A percentile compares a stretch with the other conserved stretches of the same genome.
phyloP scores from a whole-genome alignment of 2,888 invertebrate species.

The Catocala sponsa region DNA sequence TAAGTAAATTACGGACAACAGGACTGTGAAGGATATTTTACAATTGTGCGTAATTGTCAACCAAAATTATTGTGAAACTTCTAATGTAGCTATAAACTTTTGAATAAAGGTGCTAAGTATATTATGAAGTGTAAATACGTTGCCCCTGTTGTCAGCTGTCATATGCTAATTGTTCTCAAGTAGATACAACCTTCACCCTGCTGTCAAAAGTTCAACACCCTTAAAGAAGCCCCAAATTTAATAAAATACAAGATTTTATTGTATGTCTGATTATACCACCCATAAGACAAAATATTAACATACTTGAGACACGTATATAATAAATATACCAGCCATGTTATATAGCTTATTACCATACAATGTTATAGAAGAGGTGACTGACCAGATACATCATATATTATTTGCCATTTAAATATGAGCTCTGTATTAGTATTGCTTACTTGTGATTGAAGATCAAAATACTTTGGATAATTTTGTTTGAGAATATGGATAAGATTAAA shows the following conservation, averaged over 20 bases:
- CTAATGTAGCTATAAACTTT: too few relatives aligned
- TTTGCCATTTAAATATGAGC: slow-evolving; percentile 10
- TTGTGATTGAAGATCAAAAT: background rate
- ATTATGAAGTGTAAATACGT: too few relatives aligned
- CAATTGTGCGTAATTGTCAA: too few relatives aligned
- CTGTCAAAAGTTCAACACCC: background rate
- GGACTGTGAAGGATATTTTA: too few relatives aligned
- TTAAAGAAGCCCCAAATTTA: background rate
- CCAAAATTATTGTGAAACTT: too few relatives aligned
- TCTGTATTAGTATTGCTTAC: background rate
- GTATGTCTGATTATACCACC: background rate
- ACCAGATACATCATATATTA: slow-evolving; percentile 21
- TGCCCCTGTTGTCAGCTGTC: too few relatives aligned
- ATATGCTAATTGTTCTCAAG: too few relatives aligned
- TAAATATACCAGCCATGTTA: slow-evolving; percentile 24
- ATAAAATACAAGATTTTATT: slow-evolving; percentile 2
- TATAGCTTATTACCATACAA: slow-evolving; percentile 43
- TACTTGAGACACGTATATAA: slow-evolving; percentile 25
- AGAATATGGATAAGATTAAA: background rate
- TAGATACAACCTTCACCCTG: too few relatives aligned
- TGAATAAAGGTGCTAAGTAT: too few relatives aligned
- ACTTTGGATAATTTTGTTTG: background rate
- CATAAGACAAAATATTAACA: slow-evolving; percentile 13
- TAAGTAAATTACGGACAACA: too few relatives aligned
- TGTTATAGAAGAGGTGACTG: slow-evolving; percentile 29